Percentiles rank a stretch among this genome's conserved stretches.
Conservation (phyloP, 2,113 vertebrate genomes). For the Gnathonemus echidnorhynchus region DNA sequence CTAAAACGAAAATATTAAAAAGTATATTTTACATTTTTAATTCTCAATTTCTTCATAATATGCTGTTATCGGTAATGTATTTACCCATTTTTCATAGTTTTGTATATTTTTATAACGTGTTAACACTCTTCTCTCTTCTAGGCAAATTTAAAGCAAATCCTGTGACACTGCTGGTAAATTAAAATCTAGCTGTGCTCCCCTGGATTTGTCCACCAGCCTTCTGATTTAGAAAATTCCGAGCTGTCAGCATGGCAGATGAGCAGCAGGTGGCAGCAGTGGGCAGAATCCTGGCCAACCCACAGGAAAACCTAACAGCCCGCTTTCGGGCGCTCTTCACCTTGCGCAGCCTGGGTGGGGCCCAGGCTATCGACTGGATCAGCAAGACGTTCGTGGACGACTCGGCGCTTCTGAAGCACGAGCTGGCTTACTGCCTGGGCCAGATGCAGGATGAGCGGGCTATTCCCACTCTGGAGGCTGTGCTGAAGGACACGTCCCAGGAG, state of each 20-base stretch:
- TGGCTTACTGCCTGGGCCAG: slow-evolving; percentile 91
- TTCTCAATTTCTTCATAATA: background rate
- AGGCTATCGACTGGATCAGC: slow-evolving; percentile 79
- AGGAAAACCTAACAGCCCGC: slow-evolving; percentile 61
- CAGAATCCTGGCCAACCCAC: slow-evolving; percentile 58
- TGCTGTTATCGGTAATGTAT: background rate
- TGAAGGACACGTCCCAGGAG: slow-evolving; percentile 72
- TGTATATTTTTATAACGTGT: background rate
- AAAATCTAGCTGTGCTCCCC: background rate
- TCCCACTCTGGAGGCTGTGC: slow-evolving; percentile 61
- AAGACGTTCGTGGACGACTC: slow-evolving; percentile 76
- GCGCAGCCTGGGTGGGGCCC: slow-evolving; percentile 68
- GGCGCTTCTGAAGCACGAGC: slow-evolving; percentile 83
- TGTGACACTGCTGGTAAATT: background rate
- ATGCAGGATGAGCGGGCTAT: slow-evolving; percentile 78
- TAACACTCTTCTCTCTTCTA: background rate
- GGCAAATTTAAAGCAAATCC: background rate
- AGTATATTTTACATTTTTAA: background rate
- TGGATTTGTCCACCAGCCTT: background rate
- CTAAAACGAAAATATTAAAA: background rate
- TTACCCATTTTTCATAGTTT: background rate
- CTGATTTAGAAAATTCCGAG: background rate
- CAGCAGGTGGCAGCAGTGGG: slow-evolving; percentile 67
- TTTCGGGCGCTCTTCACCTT: slow-evolving; percentile 93
- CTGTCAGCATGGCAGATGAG: slow-evolving; percentile 43